A percentile compares a stretch with the other conserved stretches of the same genome.
phyloP scores from a whole-genome alignment of 2,113 vertebrate genomes.

The Hydropotes inermis region DNA sequence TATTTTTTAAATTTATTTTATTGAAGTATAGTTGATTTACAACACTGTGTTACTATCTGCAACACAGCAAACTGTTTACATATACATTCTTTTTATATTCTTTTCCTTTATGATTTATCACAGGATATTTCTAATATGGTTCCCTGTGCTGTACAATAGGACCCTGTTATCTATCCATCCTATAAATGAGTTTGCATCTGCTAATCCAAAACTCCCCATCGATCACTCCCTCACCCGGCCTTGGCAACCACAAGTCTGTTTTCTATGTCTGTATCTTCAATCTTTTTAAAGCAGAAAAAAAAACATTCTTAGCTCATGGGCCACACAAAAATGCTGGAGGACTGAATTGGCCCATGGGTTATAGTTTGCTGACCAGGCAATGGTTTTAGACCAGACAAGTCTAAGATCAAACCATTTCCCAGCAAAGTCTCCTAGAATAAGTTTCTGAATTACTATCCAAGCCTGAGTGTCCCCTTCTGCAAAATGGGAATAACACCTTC shows the following conservation, averaged over 20 bases:
- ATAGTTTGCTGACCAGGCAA: neutral
- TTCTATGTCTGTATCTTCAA: neutral
- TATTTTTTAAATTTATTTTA: neutral
- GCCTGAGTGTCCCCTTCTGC: neutral
- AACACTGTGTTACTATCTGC: neutral
- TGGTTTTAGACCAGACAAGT: neutral
- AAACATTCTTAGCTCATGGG: neutral
- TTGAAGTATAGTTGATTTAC: neutral
- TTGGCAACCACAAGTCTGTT: neutral
- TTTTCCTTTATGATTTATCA: neutral
- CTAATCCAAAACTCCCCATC: neutral
- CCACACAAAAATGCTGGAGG: neutral
- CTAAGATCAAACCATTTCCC: neutral
- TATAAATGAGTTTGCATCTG: neutral
- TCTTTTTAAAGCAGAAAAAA: neutral
- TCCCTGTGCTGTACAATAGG: neutral
- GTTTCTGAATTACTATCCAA: neutral
- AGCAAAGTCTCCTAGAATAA: neutral
- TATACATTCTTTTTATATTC: neutral
- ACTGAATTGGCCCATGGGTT: neutral
- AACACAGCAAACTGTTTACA: neutral
- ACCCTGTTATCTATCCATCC: neutral
- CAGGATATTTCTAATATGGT: neutral
- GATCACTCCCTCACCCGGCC: neutral
- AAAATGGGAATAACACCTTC: neutral